Evolutionary conservation across 2,888 invertebrate genomes (phyloP), one percentile per base, ranked within the genome.

Genomic region (Apotomis turbidana): DNA sequence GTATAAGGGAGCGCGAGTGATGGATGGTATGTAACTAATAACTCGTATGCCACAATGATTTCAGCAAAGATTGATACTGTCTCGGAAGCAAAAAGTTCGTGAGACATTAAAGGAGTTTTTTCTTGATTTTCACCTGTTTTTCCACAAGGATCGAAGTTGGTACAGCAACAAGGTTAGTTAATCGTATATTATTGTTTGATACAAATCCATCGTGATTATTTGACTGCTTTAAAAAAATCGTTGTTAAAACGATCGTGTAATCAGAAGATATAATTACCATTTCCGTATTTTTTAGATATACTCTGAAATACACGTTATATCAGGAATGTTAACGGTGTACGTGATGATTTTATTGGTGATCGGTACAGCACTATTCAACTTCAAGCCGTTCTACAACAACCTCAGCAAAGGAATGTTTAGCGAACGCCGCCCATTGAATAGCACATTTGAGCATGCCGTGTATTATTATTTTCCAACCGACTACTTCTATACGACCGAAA

Each of bases 351-450:
- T 3, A 9, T 4, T 46, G 3, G 1, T 5, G 15, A 3, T 4
- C 41, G 60, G 60, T 0, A 0, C 44, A 9, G 0, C 3, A 8
- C 8, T 60, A 15, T 60, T 60, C 15, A 15, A 8, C 4, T 60
- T 60, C 41, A 60, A 44, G 60, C 60, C 60, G 9, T 60, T 41
- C 44, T 60, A 15, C 44, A 60, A 60, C 44, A 60, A 60, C 60
- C 44, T 44, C 44, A 44, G 9, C 10, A 8, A 10, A 9, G 44
- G 60, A 4, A 60, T 60, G 60, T 60, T 60, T 13, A 4, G 44
- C 9, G 13, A 4, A 1, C 10, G 15, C 10, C 60, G 60, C 1
- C 60, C 60, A 5, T 9, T 15, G 41, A 60, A 60, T 3, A 3
- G 13, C 44, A 60, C 55, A 3, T 55, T 55, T 27, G 55, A 55